These are phyloP conservation scores for Hydrolagus affinis DNA, from an alignment of 2,113 vertebrate species.

Conservation along the genomic window DNA sequence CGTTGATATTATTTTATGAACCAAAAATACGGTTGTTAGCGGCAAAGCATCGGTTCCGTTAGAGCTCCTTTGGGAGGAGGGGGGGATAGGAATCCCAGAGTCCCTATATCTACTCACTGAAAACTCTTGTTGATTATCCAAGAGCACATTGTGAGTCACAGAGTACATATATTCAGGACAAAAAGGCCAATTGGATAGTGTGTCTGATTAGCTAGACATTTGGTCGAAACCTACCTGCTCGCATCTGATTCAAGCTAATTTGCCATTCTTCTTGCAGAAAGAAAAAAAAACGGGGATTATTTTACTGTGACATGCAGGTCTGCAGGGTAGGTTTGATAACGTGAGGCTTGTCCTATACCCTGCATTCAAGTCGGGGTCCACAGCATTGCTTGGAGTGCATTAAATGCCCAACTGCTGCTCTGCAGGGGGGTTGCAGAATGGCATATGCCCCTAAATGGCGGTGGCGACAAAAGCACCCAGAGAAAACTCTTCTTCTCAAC, in stretches of 20 bases:
- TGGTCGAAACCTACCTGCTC: background rate
- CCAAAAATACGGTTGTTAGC: background rate
- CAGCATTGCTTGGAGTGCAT: too few relatives aligned
- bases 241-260: background rate
- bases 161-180: background rate
- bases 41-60: slow-evolving; percentile 3
- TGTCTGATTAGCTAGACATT: background rate
- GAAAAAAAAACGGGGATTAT: too few relatives aligned
- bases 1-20: too few relatives aligned
- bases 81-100: slow-evolving; percentile 11
- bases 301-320: too few relatives aligned
- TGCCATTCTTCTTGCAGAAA: background rate
- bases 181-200: background rate
- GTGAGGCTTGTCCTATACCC: too few relatives aligned
- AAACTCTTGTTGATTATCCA: background rate
- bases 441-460: too few relatives aligned
- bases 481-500: too few relatives aligned
- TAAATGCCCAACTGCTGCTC: too few relatives aligned
- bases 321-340: too few relatives aligned
- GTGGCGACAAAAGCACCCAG: too few relatives aligned
- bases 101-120: background rate
- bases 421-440: too few relatives aligned
- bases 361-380: too few relatives aligned
- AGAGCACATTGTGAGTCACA: background rate
- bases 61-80: slow-evolving; percentile 20